phyloP scores from a whole-genome alignment of 2,888 invertebrate species.

The Steinernema hermaphroditum region DNA sequence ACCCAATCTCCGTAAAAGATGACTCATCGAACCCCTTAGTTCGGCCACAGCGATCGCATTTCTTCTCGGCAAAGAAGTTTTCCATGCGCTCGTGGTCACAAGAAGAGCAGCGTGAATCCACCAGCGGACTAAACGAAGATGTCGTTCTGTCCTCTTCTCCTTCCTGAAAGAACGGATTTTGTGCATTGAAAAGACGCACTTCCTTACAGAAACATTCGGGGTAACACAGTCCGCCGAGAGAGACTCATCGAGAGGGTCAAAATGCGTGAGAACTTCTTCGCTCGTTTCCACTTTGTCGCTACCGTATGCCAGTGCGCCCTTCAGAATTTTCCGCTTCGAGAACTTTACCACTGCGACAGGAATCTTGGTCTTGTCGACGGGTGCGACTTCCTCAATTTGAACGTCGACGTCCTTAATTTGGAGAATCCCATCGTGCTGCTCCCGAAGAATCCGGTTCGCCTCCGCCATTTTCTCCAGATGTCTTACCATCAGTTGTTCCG shows the following conservation, averaged over 20 bases:
- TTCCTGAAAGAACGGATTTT: not conserved
- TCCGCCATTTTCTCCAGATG: constrained; percentile 13
- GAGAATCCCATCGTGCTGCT: not conserved
- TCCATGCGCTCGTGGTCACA: constrained; percentile 3
- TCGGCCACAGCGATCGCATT: not conserved
- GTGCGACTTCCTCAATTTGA: not conserved
- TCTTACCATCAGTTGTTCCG: not conserved
- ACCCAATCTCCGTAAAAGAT: no score
- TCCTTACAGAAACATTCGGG: not conserved
- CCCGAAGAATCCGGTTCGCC: not conserved
- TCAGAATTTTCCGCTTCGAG: constrained; percentile 1
- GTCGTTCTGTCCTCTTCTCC: not conserved
- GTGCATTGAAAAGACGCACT: not conserved
- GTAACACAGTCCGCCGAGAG: not conserved
- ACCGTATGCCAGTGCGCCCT: not conserved
- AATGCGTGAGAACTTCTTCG: not conserved
- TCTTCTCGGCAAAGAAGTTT: not conserved
- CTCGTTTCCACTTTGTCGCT: not conserved
- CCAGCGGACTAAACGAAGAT: no score
- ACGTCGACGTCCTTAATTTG: not conserved
- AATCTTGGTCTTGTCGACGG: not conserved
- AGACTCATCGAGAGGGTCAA: not conserved
- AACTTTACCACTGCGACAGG: constrained; percentile 13
- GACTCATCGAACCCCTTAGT: not conserved
- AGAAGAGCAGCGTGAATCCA: not conserved